Evolutionary conservation across 2,113 vertebrate genomes (phyloP).

Genomic region (Euleptes europaea): DNA sequence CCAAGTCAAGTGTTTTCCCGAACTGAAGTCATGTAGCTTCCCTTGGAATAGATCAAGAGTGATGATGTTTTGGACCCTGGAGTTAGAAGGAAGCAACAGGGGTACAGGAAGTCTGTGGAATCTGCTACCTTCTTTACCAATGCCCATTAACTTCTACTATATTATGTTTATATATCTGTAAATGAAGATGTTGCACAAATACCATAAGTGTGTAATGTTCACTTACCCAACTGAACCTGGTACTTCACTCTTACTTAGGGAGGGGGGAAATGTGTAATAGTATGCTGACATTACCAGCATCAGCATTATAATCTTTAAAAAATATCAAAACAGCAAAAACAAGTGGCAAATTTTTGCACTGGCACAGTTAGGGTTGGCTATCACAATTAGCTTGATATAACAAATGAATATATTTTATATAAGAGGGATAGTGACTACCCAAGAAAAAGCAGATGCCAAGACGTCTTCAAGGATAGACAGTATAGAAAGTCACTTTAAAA

Average conservation of each 20-base stretch:
- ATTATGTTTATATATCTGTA: not conserved
- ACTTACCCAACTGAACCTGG: not conserved
- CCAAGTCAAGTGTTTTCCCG: not conserved
- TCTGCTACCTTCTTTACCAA: not conserved
- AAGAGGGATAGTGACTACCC: not conserved
- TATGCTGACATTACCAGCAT: not conserved
- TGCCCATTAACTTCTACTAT: not conserved
- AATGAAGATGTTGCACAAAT: not conserved
- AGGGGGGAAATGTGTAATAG: too few relatives aligned
- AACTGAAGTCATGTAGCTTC: not conserved
- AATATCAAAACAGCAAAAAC: too few relatives aligned
- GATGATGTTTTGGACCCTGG: not conserved
- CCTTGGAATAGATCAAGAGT: not conserved
- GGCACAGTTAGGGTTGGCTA: not conserved
- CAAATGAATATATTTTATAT: not conserved
- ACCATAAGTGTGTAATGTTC: not conserved
- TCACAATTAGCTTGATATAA: not conserved
- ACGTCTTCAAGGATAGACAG: not conserved
- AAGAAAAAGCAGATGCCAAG: not conserved
- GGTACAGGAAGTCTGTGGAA: not conserved
- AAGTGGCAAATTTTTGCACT: accelerated
- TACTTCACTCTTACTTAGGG: not conserved
- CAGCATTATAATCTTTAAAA: too few relatives aligned
- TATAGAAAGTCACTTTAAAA: not conserved
- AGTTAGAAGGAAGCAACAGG: not conserved